Conservation (phyloP, 2,888 invertebrate genomes). For the Campopleginae sp. region DNA sequence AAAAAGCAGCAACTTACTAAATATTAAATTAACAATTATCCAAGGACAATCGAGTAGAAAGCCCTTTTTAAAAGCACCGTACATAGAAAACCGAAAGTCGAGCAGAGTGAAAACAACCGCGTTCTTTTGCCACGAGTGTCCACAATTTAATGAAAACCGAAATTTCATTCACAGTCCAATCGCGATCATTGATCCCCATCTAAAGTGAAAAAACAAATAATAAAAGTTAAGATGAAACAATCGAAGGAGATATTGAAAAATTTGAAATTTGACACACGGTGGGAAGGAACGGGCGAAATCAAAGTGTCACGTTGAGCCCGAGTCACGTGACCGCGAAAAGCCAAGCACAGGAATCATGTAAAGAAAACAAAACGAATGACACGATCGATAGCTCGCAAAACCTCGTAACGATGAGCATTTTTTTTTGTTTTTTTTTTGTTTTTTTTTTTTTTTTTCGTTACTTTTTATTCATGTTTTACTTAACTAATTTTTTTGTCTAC, state of each 20-base stretch:
- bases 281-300: neutral
- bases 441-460: slow-evolving; percentile 83
- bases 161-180: neutral
- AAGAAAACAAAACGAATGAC: slow-evolving; percentile 14
- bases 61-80: neutral
- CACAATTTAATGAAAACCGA: neutral
- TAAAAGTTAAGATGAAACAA: neutral
- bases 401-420: slow-evolving; percentile 72
- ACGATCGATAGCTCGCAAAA: slow-evolving; percentile 77
- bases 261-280: neutral
- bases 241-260: neutral
- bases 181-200: neutral
- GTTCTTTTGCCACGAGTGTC: neutral
- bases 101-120: neutral
- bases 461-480: slow-evolving; percentile 82
- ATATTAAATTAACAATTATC: neutral
- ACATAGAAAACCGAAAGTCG: neutral
- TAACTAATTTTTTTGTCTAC: slow-evolving; percentile 70
- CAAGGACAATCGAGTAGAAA: neutral
- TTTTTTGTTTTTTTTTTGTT: slow-evolving; percentile 83
- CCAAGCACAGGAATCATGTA: neutral
- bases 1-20: slow-evolving; percentile 1
- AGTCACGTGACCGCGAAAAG: neutral
- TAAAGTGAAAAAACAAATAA: slow-evolving; percentile 37
- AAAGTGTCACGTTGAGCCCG: neutral